These are phyloP conservation scores for Chloroceryle inda DNA, from an alignment of 2,797 vertebrate genomes.

Conservation along the genomic window DNA sequence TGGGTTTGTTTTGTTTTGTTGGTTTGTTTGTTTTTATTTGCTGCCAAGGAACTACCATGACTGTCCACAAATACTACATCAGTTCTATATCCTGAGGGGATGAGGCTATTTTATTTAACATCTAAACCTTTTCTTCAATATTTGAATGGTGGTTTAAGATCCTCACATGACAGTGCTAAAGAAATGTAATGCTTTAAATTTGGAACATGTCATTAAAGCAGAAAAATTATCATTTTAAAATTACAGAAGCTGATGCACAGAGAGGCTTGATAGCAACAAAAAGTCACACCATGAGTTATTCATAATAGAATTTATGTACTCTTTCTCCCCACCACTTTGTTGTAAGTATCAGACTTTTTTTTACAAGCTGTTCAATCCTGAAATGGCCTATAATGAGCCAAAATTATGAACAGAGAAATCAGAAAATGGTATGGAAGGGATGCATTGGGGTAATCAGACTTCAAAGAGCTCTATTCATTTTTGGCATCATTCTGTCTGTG, in stretches of 20 bases:
- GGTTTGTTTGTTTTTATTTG: background rate
- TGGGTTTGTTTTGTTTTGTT: no score
- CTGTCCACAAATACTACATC: background rate
- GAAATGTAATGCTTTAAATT: background rate
- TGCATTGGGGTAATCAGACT: background rate
- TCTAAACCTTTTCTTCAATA: background rate
- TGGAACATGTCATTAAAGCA: rapidly evolving
- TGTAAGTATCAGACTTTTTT: background rate
- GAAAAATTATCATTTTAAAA: background rate
- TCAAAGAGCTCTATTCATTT: slow-evolving; percentile 8
- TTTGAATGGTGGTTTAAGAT: background rate
- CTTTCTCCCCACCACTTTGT: background rate
- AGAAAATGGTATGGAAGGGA: slow-evolving; percentile 38
- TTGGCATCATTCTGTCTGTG: background rate
- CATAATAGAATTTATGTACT: background rate
- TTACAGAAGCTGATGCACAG: background rate
- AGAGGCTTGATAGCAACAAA: background rate
- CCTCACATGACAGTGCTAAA: background rate
- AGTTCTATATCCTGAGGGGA: background rate
- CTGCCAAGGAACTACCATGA: background rate
- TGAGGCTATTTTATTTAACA: background rate
- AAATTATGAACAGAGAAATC: slow-evolving; percentile 41
- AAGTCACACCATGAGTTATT: background rate
- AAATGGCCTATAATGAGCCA: background rate
- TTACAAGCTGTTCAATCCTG: background rate